phyloP scores from a whole-genome alignment of 2,888 invertebrate species.

The Tenthredo scrophulariae region DNA sequence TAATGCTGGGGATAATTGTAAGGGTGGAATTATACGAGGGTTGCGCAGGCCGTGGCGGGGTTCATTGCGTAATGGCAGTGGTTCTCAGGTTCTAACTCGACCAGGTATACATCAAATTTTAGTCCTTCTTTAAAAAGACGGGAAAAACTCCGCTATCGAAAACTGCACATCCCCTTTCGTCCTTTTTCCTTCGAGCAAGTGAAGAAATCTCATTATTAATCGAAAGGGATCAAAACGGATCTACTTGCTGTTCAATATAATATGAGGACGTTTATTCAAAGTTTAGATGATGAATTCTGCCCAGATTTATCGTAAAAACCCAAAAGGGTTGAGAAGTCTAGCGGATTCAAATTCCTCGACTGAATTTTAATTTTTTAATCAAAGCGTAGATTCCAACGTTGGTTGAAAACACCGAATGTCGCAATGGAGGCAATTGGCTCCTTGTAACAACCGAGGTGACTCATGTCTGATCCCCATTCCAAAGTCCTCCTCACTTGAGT shows the following conservation, averaged over 20 bases:
- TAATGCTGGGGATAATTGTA: constrained; percentile 77
- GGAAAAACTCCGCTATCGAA: background rate
- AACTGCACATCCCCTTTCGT: background rate
- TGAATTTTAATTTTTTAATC: background rate
- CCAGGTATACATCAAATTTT: background rate
- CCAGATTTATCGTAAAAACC: background rate
- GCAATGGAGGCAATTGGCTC: constrained; percentile 28
- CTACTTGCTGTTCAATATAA: background rate
- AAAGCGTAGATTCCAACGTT: background rate
- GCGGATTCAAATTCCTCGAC: background rate
- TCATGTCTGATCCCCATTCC: constrained; percentile 72
- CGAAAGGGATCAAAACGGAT: background rate
- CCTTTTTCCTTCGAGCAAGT: background rate
- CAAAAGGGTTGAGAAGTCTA: background rate
- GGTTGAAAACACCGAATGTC: constrained; percentile 7
- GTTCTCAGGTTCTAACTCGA: constrained; percentile 63
- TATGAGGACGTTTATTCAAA: background rate
- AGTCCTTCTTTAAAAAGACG: background rate
- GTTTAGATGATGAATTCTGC: background rate
- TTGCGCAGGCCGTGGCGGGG: constrained; percentile 65
- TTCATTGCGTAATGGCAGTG: constrained; percentile 68
- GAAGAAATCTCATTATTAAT: background rate
- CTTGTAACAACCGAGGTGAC: constrained; percentile 66
- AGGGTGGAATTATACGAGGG: constrained; percentile 77
- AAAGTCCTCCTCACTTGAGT: constrained; percentile 65